Conservation (phyloP, 1,140 invertebrate genomes). For the Asobara japonica region DNA sequence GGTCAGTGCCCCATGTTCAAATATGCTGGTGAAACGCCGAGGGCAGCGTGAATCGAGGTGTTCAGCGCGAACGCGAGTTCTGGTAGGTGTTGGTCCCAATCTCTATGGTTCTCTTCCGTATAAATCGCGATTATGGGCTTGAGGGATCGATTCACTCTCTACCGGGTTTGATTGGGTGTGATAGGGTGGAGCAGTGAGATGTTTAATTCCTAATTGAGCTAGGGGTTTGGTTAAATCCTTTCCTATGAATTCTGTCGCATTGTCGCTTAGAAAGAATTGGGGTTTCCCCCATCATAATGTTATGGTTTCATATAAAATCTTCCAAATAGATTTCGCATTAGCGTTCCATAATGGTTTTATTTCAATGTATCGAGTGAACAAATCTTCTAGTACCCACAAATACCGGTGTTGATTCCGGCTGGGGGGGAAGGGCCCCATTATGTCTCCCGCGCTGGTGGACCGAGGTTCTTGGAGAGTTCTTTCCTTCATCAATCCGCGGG, state of each 20-base stretch:
- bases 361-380: slow-evolving; percentile 52
- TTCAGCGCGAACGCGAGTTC: neutral
- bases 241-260: slow-evolving; percentile 58
- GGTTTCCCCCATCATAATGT: slow-evolving; percentile 49
- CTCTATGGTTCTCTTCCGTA: neutral
- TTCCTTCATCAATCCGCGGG: slow-evolving; percentile 50
- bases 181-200: neutral
- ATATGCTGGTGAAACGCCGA: neutral
- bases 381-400: slow-evolving; percentile 54
- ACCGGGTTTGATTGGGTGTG: neutral
- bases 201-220: neutral
- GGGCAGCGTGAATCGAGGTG: neutral
- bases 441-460: slow-evolving; percentile 55
- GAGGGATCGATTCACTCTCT: neutral
- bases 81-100: neutral
- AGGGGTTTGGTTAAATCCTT: neutral
- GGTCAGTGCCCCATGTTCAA: neutral
- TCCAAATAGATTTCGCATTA: slow-evolving; percentile 39
- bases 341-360: slow-evolving; percentile 42
- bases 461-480: slow-evolving; percentile 46
- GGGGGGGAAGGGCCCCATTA: slow-evolving; percentile 51
- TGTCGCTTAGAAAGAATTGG: slow-evolving; percentile 54
- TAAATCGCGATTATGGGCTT: neutral
- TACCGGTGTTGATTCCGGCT: slow-evolving; percentile 50
- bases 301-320: slow-evolving; percentile 43